Conservation (phyloP, 2,888 invertebrate genomes). For the Deilephila porcellus region DNA sequence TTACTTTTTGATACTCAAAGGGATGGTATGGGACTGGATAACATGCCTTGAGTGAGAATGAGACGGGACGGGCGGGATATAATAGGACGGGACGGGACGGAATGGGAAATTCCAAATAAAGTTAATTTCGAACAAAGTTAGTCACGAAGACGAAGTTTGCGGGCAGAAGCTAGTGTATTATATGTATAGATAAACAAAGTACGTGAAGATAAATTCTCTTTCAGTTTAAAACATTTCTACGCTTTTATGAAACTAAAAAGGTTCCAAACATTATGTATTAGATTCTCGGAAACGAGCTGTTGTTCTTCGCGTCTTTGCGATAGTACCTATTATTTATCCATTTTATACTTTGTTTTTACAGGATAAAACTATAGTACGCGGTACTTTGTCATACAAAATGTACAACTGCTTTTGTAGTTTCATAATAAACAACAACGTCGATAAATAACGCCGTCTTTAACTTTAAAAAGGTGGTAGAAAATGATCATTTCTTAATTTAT, state of each 20-base stretch:
- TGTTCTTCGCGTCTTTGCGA: neutral
- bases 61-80: no score
- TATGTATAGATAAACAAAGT: no score
- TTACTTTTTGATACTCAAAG: no score
- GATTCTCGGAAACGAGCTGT: neutral
- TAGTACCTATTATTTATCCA: neutral
- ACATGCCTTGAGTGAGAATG: no score
- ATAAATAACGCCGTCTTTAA: neutral
- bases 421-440: neutral
- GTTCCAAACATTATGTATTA: neutral
- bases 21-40: no score
- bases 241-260: neutral
- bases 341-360: neutral
- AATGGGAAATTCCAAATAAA: no score
- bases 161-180: no score
- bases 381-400: neutral
- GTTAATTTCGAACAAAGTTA: no score
- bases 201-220: neutral
- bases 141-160: no score
- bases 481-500: no score
- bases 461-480: no score
- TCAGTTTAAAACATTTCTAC: neutral
- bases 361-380: neutral
- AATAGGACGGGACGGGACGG: no score
- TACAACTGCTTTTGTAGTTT: neutral